Evolutionary conservation across 2,797 vertebrate genomes (phyloP), one percentile per base, ranked within the genome.

Genomic region (Glossophaga mutica): DNA sequence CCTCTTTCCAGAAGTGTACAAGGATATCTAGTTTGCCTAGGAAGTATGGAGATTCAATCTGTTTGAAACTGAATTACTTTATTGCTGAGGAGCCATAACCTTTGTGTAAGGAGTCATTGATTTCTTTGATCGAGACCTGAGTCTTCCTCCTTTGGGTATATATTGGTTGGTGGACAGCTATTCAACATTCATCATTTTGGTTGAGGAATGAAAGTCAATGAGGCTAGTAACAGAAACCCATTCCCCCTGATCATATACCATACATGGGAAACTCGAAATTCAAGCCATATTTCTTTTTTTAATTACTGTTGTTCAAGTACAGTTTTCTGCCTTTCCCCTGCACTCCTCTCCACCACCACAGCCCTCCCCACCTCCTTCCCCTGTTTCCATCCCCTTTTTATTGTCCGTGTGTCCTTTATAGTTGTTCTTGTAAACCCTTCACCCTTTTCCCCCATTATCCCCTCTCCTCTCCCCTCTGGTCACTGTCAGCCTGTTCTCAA

Each of bases 31-130:
- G 48, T 79, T 44, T 91, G 10, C 37, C 29, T 55, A 59, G 22
- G 48, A 94, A 83, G 9, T 59, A 14, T 65, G 24, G 18, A 87
- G 44, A 24, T 79, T 94, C 57, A 84, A 32, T 92, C 37, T 79
- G 18, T 92, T 97, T 90, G 29, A 83, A 84, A 81, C 24, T 42
- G 57, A 68, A 50, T 39, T 95, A 73, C 85, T 82, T 88, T 86
- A 29, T 82, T 81, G 77, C 26, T 62, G 65, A 86, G 55, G 62
- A 94, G 16, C 9, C n/a, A 87, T 79, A 87, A 77, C 21, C 65
- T 86, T 92, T 92, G n/a, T 87, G 16, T 85, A 73, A 82, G 26
- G 57, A 29, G 26, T 73, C 70, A 62, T n/a, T 94, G 26, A 46
- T 82, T 94, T 83, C 42, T 55, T 94, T 94, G 34, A 7, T 94